Evolutionary conservation across 2,888 invertebrate species (phyloP), one percentile per base, ranked within the genome.

Genomic region (Cactoblastis cactorum): DNA sequence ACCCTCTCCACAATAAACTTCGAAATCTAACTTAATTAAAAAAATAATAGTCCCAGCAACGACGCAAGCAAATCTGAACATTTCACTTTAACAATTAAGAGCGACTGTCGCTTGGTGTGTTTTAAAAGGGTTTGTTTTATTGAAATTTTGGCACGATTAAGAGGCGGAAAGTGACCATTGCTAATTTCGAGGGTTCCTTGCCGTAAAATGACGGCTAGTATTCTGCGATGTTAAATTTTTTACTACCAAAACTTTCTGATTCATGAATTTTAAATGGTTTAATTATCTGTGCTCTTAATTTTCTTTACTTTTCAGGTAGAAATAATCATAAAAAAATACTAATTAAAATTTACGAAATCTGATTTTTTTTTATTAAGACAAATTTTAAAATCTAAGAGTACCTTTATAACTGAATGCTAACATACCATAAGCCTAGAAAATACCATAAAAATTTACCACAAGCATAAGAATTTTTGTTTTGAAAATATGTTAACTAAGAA

Each of bases 141-240:
- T 59, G 68, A 70, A 72, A 69, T 71, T 74, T 73, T 70, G 65
- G 67, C 59, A 61, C 70, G 65, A 75, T 79, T 74, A 76, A 69
- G 69, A 73, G 71, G 67, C 69, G 71, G 72, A 74, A 78, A 78
- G 73, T 80, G 80, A 79, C 81, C 80, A 74, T 71, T 69, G 68
- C 71, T 79, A 82, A 82, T 80, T 73, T 71, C 62, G 61, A 67
- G 77, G 79, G 77, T 73, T 64, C n/a, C n/a, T 68, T 67, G 68
- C 68, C 70, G 74, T 72, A 67, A 67, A 67, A 53, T 61, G 59
- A 50, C 62, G 55, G 51, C 56, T 61, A 62, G 65, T 63, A 64
- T 63, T 52, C 56, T 58, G 56, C 67, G 67, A 61, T 57, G 56
- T 60, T 54, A 65, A 62, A 57, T 56, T 59, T 62, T 67, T 65